Evolutionary conservation across 2,797 vertebrate genomes (phyloP), one percentile per base, ranked within the genome.

Genomic region (Phyllotis vaccarum): DNA sequence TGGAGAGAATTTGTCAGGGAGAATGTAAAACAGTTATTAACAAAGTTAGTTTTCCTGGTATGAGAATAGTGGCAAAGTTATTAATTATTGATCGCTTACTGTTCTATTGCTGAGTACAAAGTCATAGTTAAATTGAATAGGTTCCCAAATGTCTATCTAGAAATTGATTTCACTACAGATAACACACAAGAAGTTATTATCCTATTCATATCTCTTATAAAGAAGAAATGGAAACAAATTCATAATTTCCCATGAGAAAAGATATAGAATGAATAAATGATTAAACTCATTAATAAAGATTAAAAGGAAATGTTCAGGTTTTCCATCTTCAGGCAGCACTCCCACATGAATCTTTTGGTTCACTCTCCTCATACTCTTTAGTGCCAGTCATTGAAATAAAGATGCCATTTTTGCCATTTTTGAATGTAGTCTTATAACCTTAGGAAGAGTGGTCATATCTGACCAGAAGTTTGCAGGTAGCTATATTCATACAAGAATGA

Each of bases 171-270:
- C 64, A 79, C 62, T 82, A 60, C 64, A 78, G 12, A 24, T n/a
- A 56, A 62, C 29, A 43, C n/a, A 40, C 22, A 9, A 82, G 75
- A 34, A 75, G 19, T 60, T 72, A 19, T 7, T 75, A 24, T 96
- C 60, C 19, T 93, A 9, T 93, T 93, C 34, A 29, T 64, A 74
- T 1, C 46, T 34, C 7, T 62, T 40, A 81, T 34, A 79, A 83
- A 40, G 31, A 82, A 66, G 66, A 62, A 82, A 21, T 49, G 70
- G 91, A 94, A 96, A 81, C 12, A 90, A 91, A 40, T 9, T 81
- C 68, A 17, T 78, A 78, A 76, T 34, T 27, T 95, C 2, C 78
- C 64, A 54, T 43, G 2, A 40, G 14, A 24, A 46, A 74, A 46
- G 76, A 49, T 56, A 2, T 43, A 66, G 64, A 52, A 91, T 46